Conservation (phyloP, 37 sponge, comb jelly and placozoan species). For the Agelas oroides region DNA sequence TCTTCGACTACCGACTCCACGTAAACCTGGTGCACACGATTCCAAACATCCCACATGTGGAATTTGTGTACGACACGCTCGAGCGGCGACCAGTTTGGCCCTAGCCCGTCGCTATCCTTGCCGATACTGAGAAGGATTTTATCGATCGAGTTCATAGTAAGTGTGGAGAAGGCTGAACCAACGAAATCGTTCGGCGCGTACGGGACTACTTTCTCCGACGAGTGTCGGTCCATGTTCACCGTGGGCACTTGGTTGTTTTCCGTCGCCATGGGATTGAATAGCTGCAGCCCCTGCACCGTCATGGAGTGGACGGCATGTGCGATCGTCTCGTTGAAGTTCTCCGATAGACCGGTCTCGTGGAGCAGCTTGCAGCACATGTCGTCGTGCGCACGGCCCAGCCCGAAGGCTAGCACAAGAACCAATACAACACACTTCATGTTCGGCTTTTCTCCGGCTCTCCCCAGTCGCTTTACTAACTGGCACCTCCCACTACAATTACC, state of each 20-base stretch:
- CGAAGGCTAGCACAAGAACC: background rate
- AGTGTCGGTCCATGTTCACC: constrained; percentile 69
- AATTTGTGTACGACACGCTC: constrained; percentile 81
- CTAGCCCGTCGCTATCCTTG: constrained; percentile 73
- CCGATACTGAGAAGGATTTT: constrained; percentile 74
- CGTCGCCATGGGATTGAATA: constrained; percentile 70
- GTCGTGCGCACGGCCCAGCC: background rate
- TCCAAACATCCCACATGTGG: constrained; percentile 83
- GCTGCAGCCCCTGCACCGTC: constrained; percentile 77
- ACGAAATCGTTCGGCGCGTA: constrained; percentile 67
- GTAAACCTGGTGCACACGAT: constrained; percentile 48
- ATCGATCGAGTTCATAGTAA: constrained; percentile 75
- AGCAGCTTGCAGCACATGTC: constrained; percentile 14
- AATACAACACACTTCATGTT: too few species aligned
- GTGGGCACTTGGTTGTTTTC: constrained; percentile 66
- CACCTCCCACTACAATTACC: too few species aligned
- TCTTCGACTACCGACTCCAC: background rate
- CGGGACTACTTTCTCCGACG: constrained; percentile 62
- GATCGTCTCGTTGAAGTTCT: constrained; percentile 83
- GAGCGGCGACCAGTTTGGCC: constrained; percentile 76
- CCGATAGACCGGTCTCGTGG: constrained; percentile 42
- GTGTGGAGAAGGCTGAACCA: constrained; percentile 53
- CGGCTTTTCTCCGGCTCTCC: too few species aligned
- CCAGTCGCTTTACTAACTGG: too few species aligned
- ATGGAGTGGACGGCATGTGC: constrained; percentile 84